These are phyloP conservation scores for Eueides isabella DNA, from an alignment of 1,140 invertebrate genomes.

Conservation along the genomic window DNA sequence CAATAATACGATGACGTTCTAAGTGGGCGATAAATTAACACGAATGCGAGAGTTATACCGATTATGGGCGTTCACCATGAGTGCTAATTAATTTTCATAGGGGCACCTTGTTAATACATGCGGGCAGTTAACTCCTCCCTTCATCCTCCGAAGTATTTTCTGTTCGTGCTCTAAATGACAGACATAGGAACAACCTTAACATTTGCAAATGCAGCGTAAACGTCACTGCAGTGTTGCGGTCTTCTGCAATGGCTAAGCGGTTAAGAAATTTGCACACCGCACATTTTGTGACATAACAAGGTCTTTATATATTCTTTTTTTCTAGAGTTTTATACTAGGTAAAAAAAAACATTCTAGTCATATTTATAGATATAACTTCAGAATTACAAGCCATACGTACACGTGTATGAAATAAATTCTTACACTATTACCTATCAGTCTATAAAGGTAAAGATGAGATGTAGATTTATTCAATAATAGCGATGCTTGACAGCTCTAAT, in stretches of 20 bases:
- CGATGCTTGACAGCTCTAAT: slow-evolving; percentile 40
- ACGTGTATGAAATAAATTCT: background rate
- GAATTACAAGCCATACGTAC: background rate
- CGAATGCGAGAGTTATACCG: slow-evolving; percentile 37
- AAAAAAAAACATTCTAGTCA: background rate
- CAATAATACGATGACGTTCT: slow-evolving; percentile 21
- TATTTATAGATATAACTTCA: background rate
- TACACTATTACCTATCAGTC: no score
- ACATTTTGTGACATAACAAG: slow-evolving; percentile 25
- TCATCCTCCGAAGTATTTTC: background rate
- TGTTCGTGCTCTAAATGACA: background rate
- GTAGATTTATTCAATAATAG: slow-evolving; percentile 52
- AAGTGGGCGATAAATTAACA: slow-evolving; percentile 26
- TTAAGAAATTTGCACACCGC: slow-evolving; percentile 22
- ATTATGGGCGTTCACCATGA: slow-evolving; percentile 50
- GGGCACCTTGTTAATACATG: slow-evolving; percentile 58
- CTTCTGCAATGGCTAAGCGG: slow-evolving; percentile 20
- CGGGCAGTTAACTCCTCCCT: slow-evolving; percentile 45
- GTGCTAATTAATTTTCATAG: slow-evolving; percentile 58
- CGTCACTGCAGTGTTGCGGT: slow-evolving; percentile 19
- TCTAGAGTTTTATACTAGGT: background rate
- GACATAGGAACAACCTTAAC: background rate
- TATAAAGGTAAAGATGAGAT: slow-evolving; percentile 52
- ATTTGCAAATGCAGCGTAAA: slow-evolving; percentile 1
- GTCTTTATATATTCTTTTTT: no score